Percentiles rank a stretch among this genome's conserved stretches.
Conservation (phyloP, 2,888 invertebrate species). For the Cryptocephalus primarius region DNA sequence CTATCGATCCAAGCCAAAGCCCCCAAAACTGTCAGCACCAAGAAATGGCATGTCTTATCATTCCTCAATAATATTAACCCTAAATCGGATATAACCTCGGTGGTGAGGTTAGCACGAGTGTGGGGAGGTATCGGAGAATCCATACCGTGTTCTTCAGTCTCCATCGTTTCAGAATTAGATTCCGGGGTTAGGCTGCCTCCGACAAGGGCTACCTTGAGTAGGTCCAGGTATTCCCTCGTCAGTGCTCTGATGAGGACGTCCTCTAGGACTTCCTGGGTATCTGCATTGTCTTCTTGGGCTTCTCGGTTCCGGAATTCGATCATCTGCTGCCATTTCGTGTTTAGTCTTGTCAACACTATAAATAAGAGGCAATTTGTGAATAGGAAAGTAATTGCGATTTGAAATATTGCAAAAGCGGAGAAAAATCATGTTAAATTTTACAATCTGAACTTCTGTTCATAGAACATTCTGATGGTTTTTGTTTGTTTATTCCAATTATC, state of each 20-base stretch:
- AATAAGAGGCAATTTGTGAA: conserved; percentile 10
- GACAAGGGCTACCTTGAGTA: conserved; percentile 62
- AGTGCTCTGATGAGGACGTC: conserved; percentile 77
- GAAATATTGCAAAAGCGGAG: background rate
- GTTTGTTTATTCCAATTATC: background rate
- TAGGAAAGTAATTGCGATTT: background rate
- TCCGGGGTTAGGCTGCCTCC: conserved; percentile 52
- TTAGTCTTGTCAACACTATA: conserved; percentile 56
- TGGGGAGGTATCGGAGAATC: conserved; percentile 49
- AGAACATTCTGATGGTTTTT: no score
- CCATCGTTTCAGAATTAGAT: conserved; percentile 45
- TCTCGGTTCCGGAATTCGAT: conserved; percentile 65
- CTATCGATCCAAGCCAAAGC: conserved; percentile 83
- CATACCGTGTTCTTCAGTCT: conserved; percentile 58
- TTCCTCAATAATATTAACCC: conserved; percentile 59
- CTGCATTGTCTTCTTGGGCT: conserved; percentile 64
- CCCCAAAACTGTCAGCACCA: conserved; percentile 51
- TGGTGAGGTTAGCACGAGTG: conserved; percentile 38
- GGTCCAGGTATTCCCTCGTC: conserved; percentile 80
- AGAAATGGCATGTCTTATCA: conserved; percentile 51
- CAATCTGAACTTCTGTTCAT: no score
- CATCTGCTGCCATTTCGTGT: conserved; percentile 70
- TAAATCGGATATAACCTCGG: conserved; percentile 72
- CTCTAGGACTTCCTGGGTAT: conserved; percentile 74
- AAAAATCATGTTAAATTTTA: background rate